Evolutionary conservation across 1,140 invertebrate genomes (phyloP).

Genomic region (Stenopsyche tienmushanensis): DNA sequence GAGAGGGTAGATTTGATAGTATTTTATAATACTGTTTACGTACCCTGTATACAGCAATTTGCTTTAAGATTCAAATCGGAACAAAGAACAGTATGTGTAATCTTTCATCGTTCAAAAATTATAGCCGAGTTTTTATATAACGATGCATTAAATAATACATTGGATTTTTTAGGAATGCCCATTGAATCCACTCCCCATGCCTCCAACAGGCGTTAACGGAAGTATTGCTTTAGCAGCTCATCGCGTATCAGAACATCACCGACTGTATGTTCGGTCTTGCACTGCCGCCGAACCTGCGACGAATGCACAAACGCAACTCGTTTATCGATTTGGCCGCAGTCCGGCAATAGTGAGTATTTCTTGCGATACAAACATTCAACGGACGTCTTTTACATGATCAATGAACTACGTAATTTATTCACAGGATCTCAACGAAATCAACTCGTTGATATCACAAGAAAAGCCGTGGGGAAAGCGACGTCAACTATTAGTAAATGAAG

Average conservation of each 20-base stretch:
- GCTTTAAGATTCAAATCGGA: constrained; percentile 67
- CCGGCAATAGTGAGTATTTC: constrained; percentile 75
- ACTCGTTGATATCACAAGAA: constrained; percentile 50
- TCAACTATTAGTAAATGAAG: background rate
- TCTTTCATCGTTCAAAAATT: too few relatives aligned
- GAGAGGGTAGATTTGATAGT: constrained; percentile 91
- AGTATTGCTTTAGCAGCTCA: constrained; percentile 55
- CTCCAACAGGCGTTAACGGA: background rate
- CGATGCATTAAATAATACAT: background rate
- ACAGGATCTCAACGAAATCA: constrained; percentile 53
- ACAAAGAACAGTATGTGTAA: background rate
- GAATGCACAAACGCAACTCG: constrained; percentile 57
- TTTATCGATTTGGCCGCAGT: constrained; percentile 86
- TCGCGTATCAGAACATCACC: constrained; percentile 65
- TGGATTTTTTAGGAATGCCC: background rate
- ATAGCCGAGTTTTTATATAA: background rate
- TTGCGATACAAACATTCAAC: background rate
- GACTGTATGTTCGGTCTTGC: constrained; percentile 69
- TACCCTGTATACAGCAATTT: constrained; percentile 78
- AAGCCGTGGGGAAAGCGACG: background rate
- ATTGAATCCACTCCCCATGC: constrained; percentile 48
- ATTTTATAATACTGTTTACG: constrained; percentile 91
- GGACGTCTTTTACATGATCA: background rate
- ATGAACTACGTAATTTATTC: constrained; percentile 4
- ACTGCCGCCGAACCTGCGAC: constrained; percentile 55